Evolutionary conservation across 2,797 vertebrate species (phyloP), one percentile per base, ranked within the genome.

Genomic region (Myiotriccus ornatus): DNA sequence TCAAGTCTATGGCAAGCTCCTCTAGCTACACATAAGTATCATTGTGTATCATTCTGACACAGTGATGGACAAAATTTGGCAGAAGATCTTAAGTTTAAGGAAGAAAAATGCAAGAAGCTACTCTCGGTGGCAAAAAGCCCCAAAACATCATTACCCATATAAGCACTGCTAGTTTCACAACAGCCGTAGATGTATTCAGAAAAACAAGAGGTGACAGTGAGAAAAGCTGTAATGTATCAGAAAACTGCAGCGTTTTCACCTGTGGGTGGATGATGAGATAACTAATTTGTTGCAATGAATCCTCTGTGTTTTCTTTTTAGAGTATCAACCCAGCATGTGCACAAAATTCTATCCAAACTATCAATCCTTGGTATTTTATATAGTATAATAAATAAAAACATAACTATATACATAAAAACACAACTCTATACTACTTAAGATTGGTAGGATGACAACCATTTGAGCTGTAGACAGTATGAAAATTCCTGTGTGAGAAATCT

Each of bases 231-330:
- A 41, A 87, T 25, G 64, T 49, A 52, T 89, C 90, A 91, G 88
- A 97, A 97, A 97, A 92, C 87, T 56, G 68, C 56, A 90, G 52
- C 21, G 43, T 23, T 94, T 96, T 95, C 93, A 94, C 41, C 60
- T 53, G 41, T 55, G 52, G 53, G 57, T 68, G 89, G 84, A 89
- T 67, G 44, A 50, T 41, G 34, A 52, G 43, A 94, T 81, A 96
- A 97, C 93, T 68, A 60, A 92, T 94, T 92, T 82, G 41, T 56
- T 88, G 9, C 28, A 23, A 10, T 76, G 69, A 50, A 32, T 55
- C 46, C 79, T 32, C 55, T 57, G 10, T 50, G 22, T 27, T 85
- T 89, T 69, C 12, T 3, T 71, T 65, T 78, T 57, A 79, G 20
- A 39, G 14, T 23, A 70, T 9, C 37, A 93, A 49, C 22, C 7